phyloP scores from a whole-genome alignment of 2,888 invertebrate species.

The Junonia oenone region DNA sequence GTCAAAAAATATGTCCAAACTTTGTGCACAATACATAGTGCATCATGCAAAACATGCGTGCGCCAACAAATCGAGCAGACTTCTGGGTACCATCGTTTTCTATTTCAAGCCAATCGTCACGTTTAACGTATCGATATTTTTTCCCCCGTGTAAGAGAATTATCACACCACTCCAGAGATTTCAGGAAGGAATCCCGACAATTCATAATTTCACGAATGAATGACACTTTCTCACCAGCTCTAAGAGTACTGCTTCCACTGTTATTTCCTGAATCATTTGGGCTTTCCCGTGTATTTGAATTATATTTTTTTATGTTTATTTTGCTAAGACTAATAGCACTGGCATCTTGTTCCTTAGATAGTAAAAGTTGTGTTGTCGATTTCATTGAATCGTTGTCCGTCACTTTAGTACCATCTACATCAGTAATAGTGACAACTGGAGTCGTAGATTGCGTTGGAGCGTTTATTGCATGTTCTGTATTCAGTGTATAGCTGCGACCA shows the following conservation, averaged over 20 bases:
- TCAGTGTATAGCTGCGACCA: constrained; percentile 55
- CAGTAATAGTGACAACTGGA: constrained; percentile 37
- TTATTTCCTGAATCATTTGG: constrained; percentile 40
- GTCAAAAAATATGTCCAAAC: neutral
- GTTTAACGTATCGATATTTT: constrained; percentile 57
- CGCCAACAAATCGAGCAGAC: constrained; percentile 27
- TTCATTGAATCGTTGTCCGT: constrained; percentile 45
- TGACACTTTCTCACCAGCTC: constrained; percentile 68
- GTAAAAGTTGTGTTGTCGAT: constrained; percentile 52
- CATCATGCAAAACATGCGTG: constrained; percentile 26
- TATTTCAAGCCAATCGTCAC: constrained; percentile 66
- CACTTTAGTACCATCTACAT: constrained; percentile 24
- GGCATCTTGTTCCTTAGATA: constrained; percentile 49
- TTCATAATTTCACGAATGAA: constrained; percentile 68
- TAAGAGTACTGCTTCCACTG: constrained; percentile 50
- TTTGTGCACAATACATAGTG: neutral
- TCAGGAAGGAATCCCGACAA: constrained; percentile 67
- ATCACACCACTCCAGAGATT: constrained; percentile 72
- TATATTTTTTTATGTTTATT: constrained; percentile 32
- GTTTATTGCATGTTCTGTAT: constrained; percentile 32
- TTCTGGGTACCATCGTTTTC: constrained; percentile 55
- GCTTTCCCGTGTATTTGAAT: constrained; percentile 30
- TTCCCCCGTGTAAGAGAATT: constrained; percentile 68
- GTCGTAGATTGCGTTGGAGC: constrained; percentile 24
- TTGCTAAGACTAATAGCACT: constrained; percentile 39